phyloP scores from a whole-genome alignment of 2,113 vertebrate species.

The Hirundichthys speculiger region DNA sequence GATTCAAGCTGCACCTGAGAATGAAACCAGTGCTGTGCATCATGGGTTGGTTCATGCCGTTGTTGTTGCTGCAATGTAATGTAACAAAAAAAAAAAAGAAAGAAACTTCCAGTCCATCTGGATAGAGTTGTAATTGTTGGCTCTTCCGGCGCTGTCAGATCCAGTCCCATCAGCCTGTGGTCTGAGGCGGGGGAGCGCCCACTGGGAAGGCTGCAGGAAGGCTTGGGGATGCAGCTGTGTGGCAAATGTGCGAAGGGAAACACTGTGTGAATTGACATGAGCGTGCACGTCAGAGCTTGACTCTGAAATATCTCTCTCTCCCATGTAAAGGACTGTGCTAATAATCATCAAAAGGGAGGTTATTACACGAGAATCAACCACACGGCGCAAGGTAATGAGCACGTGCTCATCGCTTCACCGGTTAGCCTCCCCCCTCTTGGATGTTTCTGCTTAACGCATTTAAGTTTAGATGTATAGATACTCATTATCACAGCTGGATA shows the following conservation, averaged over 20 bases:
- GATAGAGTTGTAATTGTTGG: conserved; percentile 8
- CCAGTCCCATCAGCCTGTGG: conserved; percentile 44
- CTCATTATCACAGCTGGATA: conserved; percentile 59
- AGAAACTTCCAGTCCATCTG: conserved; percentile 11
- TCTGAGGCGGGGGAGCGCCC: conserved; percentile 30
- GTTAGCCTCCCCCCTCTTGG: conserved; percentile 31
- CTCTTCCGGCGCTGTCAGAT: conserved; percentile 51
- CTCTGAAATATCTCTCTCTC: conserved; percentile 12
- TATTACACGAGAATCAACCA: conserved; percentile 20
- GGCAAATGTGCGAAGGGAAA: too few species aligned
- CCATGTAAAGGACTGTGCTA: conserved; percentile 13
- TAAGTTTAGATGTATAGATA: conserved; percentile 28
- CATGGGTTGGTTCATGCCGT: conserved; percentile 22
- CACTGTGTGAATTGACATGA: conserved; percentile 32
- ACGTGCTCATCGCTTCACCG: conserved; percentile 30
- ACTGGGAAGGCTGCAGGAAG: too few species aligned
- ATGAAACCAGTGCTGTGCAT: too few species aligned
- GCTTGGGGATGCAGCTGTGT: too few species aligned
- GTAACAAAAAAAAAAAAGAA: background rate
- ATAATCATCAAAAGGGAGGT: conserved; percentile 30
- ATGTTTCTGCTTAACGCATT: conserved; percentile 20
- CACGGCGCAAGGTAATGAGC: conserved; percentile 36
- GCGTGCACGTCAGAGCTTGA: conserved; percentile 19
- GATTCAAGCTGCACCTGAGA: too few species aligned
- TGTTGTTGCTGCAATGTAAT: conserved; percentile 6